These are phyloP conservation scores for Himantopus leucocephalus DNA, from an alignment of 2,113 vertebrate genomes.

Conservation along the genomic window DNA sequence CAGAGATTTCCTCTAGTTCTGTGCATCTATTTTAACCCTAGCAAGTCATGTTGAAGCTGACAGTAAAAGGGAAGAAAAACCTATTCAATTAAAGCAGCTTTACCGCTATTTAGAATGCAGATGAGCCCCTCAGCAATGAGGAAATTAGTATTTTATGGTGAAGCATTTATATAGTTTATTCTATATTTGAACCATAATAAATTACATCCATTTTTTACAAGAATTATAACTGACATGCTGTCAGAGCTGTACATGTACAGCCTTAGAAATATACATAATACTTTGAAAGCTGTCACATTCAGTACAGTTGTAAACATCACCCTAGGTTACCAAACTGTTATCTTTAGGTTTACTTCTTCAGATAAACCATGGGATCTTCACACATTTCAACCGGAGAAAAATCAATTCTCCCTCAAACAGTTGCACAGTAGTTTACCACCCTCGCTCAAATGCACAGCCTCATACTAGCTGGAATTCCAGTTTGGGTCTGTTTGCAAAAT, in stretches of 20 bases:
- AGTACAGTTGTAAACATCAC: constrained; percentile 77
- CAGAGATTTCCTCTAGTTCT: constrained; percentile 36
- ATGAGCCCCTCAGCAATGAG: constrained; percentile 69
- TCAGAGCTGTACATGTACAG: constrained; percentile 75
- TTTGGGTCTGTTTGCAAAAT: not conserved
- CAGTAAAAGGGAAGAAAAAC: constrained; percentile 42
- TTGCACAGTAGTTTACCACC: not conserved
- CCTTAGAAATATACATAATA: constrained; percentile 75
- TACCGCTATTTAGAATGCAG: constrained; percentile 64
- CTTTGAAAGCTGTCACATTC: constrained; percentile 80
- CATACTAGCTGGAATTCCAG: not conserved
- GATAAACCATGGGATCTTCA: constrained; percentile 22
- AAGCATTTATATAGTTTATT: constrained; percentile 72
- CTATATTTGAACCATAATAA: constrained; percentile 80
- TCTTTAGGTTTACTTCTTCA: constrained; percentile 41
- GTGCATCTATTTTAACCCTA: constrained; percentile 69
- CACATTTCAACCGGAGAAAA: constrained; percentile 60
- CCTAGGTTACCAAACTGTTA: constrained; percentile 70
- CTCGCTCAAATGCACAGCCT: not conserved
- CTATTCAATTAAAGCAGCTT: constrained; percentile 71
- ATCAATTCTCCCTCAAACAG: constrained; percentile 36
- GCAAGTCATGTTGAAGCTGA: constrained; percentile 35
- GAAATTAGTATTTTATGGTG: constrained; percentile 73
- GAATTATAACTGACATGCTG: constrained; percentile 81
- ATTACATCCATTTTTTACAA: constrained; percentile 75